Base-by-base conservation (phyloP, 2,888 invertebrate species). In the Blastobasis lacticolella region DNA sequence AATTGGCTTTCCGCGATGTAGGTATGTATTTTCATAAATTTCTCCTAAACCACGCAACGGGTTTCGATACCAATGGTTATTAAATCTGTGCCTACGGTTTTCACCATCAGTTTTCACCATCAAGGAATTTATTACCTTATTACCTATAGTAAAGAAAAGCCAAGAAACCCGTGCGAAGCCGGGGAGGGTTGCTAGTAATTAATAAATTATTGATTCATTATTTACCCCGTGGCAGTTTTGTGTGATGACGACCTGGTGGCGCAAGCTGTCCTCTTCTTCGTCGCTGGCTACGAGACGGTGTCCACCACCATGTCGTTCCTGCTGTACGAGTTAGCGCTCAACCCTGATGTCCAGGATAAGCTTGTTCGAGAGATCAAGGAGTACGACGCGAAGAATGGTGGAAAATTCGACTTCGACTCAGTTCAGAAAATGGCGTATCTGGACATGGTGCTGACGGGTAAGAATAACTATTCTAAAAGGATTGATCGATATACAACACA, bases 401-500 rank as follows among this genome's bases (percentile, higher is more conserved):
- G 79, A 4, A 78, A 76, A 10, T 68, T 91, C 0, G 82, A 78
- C 46, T 92, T 90, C 56, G 90, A 88, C 37, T 75, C 78, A 0
- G 69, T 92, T 0, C 78, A 87, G 51, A 78, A 77, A 38, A 86
- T 92, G 90, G 81, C 81, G 23, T 92, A 92, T 54, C 66, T 92
- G 78, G 91, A 92, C 52, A 90, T 91, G 90, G 90, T 91, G 0
- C 67, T 91, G 0, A 89, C 90, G 62, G 89, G 89, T 90, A 57
- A 64, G 45, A 58, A 0, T 64, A 81, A 3, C 78, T 75, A 46
- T n/a, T n/a, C n/a, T n/a, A n/a, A n/a, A n/a, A n/a, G n/a, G n/a
- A n/a, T n/a, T n/a, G n/a, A n/a, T n/a, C n/a, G n/a, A n/a, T n/a
- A n/a, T n/a, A n/a, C n/a, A n/a, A n/a, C n/a, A n/a, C n/a, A n/a